Percentiles rank a stretch among this genome's conserved stretches.
Conservation (phyloP, 1,140 invertebrate species). For the Propsilocerus akamusi region DNA sequence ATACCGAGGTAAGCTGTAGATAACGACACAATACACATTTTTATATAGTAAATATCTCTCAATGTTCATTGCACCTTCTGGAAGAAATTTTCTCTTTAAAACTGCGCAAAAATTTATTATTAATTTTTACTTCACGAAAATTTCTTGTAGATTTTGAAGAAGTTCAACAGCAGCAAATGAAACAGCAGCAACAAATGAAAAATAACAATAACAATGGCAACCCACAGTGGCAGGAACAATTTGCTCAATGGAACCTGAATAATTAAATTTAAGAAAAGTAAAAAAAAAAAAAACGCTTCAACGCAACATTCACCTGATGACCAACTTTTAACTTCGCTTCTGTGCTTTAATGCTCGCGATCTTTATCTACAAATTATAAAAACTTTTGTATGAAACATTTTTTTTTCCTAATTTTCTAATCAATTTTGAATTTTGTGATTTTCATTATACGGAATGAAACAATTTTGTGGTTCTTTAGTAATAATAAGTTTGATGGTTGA, state of each 20-base stretch:
- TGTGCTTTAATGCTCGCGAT: too few relatives aligned
- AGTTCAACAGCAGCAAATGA: neutral
- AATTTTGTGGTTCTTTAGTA: too few relatives aligned
- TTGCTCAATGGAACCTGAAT: conserved; percentile 25
- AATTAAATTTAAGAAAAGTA: conserved; percentile 22
- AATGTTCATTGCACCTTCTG: neutral
- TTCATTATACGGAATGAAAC: too few relatives aligned
- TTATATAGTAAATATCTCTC: neutral
- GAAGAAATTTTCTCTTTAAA: neutral
- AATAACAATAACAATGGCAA: conserved; percentile 14
- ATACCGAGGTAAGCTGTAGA: neutral
- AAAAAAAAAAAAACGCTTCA: too few relatives aligned
- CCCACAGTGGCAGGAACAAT: conserved; percentile 25
- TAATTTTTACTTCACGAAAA: neutral
- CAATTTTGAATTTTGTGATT: too few relatives aligned
- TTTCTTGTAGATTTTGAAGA: neutral
- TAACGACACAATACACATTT: neutral
- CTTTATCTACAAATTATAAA: too few relatives aligned
- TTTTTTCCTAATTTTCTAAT: too few relatives aligned
- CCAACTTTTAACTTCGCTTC: too few relatives aligned
- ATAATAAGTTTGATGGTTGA: too few relatives aligned
- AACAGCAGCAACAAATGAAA: neutral
- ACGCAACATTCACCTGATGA: too few relatives aligned
- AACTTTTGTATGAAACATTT: too few relatives aligned
- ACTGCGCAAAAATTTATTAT: neutral